phyloP scores from a whole-genome alignment of 2,888 invertebrate species.

The Gibbula magus region DNA sequence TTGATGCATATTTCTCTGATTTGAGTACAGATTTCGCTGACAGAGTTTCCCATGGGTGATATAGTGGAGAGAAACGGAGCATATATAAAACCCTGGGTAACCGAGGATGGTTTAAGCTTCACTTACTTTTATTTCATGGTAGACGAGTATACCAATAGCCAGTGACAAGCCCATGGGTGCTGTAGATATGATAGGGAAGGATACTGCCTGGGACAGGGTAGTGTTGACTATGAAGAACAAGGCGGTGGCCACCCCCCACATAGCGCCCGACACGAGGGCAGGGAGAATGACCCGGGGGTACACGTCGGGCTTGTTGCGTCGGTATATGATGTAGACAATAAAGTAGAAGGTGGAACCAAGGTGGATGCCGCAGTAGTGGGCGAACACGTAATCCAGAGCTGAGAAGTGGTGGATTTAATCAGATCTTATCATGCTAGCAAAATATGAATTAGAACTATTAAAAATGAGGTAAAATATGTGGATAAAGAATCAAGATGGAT shows the following conservation, averaged over 20 bases:
- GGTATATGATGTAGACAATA: conserved; percentile 72
- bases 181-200: conserved; percentile 76
- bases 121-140: conserved; percentile 75
- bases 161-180: conserved; percentile 74
- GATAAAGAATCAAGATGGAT: too few relatives aligned
- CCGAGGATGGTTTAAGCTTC: too few relatives aligned
- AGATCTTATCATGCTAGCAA: too few relatives aligned
- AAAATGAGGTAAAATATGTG: too few relatives aligned
- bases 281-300: conserved; percentile 74
- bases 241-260: conserved; percentile 76
- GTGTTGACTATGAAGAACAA: conserved; percentile 77
- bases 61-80: not conserved
- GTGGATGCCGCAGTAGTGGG: conserved; percentile 76
- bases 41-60: too few relatives aligned
- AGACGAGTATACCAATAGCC: conserved; percentile 75
- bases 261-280: conserved; percentile 74
- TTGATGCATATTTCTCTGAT: too few relatives aligned
- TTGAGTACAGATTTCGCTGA: too few relatives aligned
- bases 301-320: conserved; percentile 73
- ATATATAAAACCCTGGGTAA: not conserved
- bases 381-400: conserved; percentile 74
- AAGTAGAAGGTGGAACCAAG: conserved; percentile 74
- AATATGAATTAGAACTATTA: too few relatives aligned
- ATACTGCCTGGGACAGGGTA: conserved; percentile 74
- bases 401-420: not conserved